Conservation (phyloP, 1,140 invertebrate species). For the Micrasema minimum region DNA sequence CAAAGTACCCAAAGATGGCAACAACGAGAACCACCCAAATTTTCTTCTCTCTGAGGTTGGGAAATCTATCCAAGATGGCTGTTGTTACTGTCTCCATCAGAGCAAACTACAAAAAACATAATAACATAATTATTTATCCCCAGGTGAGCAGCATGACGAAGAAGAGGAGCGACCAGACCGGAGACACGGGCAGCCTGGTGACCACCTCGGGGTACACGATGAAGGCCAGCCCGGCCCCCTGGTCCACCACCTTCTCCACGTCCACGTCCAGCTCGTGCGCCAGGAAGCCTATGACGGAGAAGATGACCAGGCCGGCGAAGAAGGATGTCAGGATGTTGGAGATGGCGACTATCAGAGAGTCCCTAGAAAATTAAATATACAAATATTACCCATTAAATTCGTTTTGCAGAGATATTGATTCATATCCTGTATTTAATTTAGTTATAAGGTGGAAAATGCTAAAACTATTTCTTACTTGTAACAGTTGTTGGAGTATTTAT, state of each 20-base stretch:
- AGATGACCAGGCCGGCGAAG: constrained; percentile 82
- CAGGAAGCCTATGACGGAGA: constrained; percentile 82
- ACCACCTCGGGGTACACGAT: constrained; percentile 90
- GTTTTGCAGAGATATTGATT: too few relatives aligned
- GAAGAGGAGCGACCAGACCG: constrained; percentile 87
- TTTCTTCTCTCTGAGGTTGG: constrained; percentile 77
- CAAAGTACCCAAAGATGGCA: constrained; percentile 77
- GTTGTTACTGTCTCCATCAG: constrained; percentile 85
- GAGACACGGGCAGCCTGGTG: constrained; percentile 80
- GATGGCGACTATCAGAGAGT: constrained; percentile 80
- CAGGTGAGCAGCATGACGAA: constrained; percentile 83
- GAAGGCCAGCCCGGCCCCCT: constrained; percentile 84
- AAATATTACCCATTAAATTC: too few relatives aligned
- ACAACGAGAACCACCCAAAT: constrained; percentile 76
- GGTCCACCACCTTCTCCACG: constrained; percentile 78
- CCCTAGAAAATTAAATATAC: constrained; percentile 59
- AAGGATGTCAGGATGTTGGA: constrained; percentile 83
- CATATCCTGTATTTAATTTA: too few relatives aligned
- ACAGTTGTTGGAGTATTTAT: constrained; percentile 84
- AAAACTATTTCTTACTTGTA: constrained; percentile 71
- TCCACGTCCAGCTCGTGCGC: constrained; percentile 78
- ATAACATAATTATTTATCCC: not conserved
- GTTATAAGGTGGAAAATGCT: too few relatives aligned
- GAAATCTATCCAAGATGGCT: constrained; percentile 81
- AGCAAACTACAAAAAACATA: constrained; percentile 71